Conservation (phyloP, 2,888 invertebrate species). For the Gastracanthus pulcherrimus region DNA sequence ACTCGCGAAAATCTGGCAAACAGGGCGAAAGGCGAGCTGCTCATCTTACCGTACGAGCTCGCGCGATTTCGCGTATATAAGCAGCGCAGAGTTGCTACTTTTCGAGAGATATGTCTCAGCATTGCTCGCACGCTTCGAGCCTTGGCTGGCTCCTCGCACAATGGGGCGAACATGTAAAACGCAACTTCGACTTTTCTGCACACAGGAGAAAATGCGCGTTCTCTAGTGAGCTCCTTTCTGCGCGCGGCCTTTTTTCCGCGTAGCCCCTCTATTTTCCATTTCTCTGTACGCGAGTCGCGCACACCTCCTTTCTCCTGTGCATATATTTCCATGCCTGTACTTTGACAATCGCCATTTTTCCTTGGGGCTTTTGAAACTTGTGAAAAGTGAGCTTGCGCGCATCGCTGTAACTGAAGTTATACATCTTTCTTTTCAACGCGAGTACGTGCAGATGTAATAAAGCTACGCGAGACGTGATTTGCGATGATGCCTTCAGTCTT, state of each 20-base stretch:
- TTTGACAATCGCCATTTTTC: slow-evolving; percentile 12
- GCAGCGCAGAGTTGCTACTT: not conserved
- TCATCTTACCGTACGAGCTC: no score
- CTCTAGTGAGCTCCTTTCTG: no score
- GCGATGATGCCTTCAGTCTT: no score
- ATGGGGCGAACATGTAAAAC: slow-evolving; percentile 42
- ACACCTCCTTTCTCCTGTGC: not conserved
- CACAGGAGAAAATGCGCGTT: slow-evolving; percentile 20
- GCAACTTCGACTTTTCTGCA: slow-evolving; percentile 38
- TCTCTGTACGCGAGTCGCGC: not conserved
- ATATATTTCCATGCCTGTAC: not conserved
- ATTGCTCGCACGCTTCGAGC: no score
- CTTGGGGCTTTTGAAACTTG: not conserved
- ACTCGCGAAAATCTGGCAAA: slow-evolving; percentile 19
- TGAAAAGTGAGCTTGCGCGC: slow-evolving; percentile 7
- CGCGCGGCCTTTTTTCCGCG: slow-evolving; percentile 1
- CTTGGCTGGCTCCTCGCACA: not conserved
- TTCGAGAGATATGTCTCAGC: not conserved
- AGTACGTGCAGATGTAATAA: not conserved
- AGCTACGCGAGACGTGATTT: not conserved
- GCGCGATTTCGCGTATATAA: not conserved
- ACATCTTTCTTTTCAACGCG: not conserved
- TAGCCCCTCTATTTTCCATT: slow-evolving; percentile 37
- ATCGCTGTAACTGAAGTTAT: not conserved
- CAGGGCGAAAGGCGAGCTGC: no score